phyloP scores from a whole-genome alignment of 2,797 vertebrate genomes.

The Danio kyathit region DNA sequence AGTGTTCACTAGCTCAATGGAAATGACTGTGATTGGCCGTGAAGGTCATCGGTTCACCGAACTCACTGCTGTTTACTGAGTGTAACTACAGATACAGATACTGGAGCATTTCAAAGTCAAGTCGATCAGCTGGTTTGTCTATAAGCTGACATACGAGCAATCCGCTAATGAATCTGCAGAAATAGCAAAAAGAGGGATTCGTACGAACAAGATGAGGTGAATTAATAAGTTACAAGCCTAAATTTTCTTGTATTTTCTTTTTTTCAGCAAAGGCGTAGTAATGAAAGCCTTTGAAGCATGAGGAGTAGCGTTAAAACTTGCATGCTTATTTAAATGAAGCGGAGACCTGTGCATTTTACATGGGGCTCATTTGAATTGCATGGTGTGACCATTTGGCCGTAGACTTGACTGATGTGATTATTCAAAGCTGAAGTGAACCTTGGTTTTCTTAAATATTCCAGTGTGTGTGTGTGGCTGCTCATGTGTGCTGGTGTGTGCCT shows the following conservation, averaged over 20 bases:
- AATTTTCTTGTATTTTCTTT: not conserved
- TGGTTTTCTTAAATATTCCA: not conserved
- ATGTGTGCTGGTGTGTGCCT: slow-evolving; percentile 37
- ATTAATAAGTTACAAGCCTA: slow-evolving; percentile 33
- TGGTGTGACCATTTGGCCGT: slow-evolving; percentile 7
- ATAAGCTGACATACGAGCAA: too few relatives aligned
- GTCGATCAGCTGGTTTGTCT: too few relatives aligned
- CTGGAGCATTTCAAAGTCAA: too few relatives aligned
- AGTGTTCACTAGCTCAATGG: too few relatives aligned
- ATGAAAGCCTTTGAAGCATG: slow-evolving; percentile 43
- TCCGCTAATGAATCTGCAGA: too few relatives aligned
- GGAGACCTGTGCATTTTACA: slow-evolving; percentile 33
- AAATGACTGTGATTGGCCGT: too few relatives aligned
- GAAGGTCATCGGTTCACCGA: too few relatives aligned
- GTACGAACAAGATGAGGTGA: slow-evolving; percentile 24
- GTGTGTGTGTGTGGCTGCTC: slow-evolving; percentile 19
- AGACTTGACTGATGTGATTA: slow-evolving; percentile 38
- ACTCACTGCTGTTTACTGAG: too few relatives aligned
- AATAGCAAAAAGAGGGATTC: not conserved
- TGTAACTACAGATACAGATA: too few relatives aligned
- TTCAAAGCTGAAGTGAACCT: not conserved
- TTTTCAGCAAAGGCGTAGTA: not conserved
- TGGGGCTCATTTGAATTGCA: slow-evolving; percentile 40
- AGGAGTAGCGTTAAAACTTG: slow-evolving; percentile 29
- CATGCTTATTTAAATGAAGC: slow-evolving; percentile 48